These are phyloP conservation scores for Eulemur macaco DNA, from an alignment of 2,113 vertebrate species.

Conservation along the genomic window DNA sequence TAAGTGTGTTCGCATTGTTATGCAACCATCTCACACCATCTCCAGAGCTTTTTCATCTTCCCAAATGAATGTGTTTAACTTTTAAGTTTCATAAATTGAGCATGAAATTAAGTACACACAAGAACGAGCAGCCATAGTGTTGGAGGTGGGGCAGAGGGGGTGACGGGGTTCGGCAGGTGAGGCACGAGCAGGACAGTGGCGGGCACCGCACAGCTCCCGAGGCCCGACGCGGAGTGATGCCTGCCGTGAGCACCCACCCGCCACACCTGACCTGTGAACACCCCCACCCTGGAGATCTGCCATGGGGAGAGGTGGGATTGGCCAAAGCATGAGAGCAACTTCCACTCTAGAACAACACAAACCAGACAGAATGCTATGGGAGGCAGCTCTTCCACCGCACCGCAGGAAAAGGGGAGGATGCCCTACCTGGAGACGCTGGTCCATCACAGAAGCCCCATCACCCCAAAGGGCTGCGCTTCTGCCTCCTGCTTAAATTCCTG, in stretches of 20 bases:
- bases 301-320: accelerated
- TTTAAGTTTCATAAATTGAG: not conserved
- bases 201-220: too few relatives aligned
- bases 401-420: not conserved
- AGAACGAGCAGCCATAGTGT: not conserved
- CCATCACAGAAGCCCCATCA: not conserved
- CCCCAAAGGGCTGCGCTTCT: not conserved
- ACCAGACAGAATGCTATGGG: not conserved
- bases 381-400: not conserved
- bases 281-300: not conserved
- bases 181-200: not conserved
- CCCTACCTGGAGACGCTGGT: accelerated
- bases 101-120: not conserved
- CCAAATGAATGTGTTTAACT: not conserved
- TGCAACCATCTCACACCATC: not conserved
- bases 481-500: too few relatives aligned
- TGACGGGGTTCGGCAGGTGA: not conserved
- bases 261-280: accelerated
- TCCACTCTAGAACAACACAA: not conserved
- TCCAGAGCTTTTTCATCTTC: not conserved
- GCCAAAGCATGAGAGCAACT: not conserved
- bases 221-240: accelerated
- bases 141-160: not conserved
- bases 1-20: not conserved
- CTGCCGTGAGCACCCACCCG: not conserved